Evolutionary conservation across 1,140 invertebrate genomes (phyloP).

Genomic region (Polypedilum pembai): DNA sequence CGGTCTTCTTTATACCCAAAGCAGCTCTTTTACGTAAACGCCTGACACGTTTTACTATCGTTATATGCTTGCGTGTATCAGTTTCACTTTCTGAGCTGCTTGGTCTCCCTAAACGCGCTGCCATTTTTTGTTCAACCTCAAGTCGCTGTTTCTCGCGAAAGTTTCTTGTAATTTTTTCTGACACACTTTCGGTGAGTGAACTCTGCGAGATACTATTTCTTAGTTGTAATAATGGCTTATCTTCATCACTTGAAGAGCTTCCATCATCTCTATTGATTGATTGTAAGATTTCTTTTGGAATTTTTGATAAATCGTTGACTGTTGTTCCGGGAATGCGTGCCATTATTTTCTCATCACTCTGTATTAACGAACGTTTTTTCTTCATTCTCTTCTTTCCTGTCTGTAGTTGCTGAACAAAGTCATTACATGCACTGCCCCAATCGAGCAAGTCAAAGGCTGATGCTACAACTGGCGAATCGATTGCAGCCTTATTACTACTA

Average conservation of each 20-base stretch:
- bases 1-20: neutral
- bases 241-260: constrained; percentile 46
- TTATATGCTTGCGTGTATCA: constrained; percentile 34
- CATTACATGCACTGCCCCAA: constrained; percentile 41
- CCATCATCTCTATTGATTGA: constrained; percentile 43
- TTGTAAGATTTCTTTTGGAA: constrained; percentile 20
- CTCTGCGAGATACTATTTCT: neutral
- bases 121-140: constrained; percentile 39
- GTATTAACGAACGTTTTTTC: constrained; percentile 9
- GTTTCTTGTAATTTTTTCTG: constrained; percentile 27
- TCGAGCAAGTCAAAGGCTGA: constrained; percentile 35
- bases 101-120: constrained; percentile 36
- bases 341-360: neutral
- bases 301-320: neutral
- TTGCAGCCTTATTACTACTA: constrained; percentile 25
- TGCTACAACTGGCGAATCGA: constrained; percentile 34
- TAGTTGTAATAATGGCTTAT: constrained; percentile 42
- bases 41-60: constrained; percentile 24
- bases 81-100: constrained; percentile 41
- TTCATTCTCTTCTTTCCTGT: constrained; percentile 1
- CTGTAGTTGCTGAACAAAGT: constrained; percentile 39
- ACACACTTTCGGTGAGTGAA: neutral
- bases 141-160: constrained; percentile 39
- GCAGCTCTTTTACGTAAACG: neutral
- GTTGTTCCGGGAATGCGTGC: constrained; percentile 3